Base-by-base conservation (phyloP, 2,797 vertebrate genomes). In the Buceros bicornis region DNA sequence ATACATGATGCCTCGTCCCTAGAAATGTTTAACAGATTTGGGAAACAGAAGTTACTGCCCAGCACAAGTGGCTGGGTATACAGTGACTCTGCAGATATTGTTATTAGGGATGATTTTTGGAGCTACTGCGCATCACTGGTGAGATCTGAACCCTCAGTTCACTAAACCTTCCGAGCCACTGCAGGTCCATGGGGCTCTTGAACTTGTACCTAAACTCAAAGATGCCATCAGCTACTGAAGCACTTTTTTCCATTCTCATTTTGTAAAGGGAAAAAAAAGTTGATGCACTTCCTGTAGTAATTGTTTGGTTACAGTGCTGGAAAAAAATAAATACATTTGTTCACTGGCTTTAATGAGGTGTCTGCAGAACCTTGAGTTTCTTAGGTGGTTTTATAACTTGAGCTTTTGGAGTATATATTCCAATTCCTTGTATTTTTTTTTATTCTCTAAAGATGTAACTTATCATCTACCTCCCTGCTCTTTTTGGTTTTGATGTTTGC, bases 361-460 rank as follows among this genome's bases (percentile, higher is more conserved):
- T 87, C 74, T 79, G 35, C 51, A 90, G 60, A 84, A 64, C 25
- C 35, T 87, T 92, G 35, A 35, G 33, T 94, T 89, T 93, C 16
- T 92, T 33, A 37, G 37, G 31, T 42, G 26, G 8, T 56, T 20
- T 81, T 90, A 21, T 20, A 83, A 61, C 47, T 81, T 5, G 4
- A 64, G 62, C 10, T 18, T 87, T 67, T 71, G 33, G 48, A 87
- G 35, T 40, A 42, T 51, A 45, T 10, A 29, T 79, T 82, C 37
- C 26, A 42, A 3, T 80, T 70, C n/a, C 66, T 66, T 89, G 28
- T 70, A 61, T 40, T 40, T 15, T 45, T 65, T 74, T 88, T 89
- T 93, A 21, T 69, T 84, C 15, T 80, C 45, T 89, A 17, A 79
- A 82, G 42, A 37, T 84, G 25, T 82, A 26, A 60, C 20, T 57